phyloP scores from a whole-genome alignment of 2,797 vertebrate genomes.

The Bryconaethiops microstoma region DNA sequence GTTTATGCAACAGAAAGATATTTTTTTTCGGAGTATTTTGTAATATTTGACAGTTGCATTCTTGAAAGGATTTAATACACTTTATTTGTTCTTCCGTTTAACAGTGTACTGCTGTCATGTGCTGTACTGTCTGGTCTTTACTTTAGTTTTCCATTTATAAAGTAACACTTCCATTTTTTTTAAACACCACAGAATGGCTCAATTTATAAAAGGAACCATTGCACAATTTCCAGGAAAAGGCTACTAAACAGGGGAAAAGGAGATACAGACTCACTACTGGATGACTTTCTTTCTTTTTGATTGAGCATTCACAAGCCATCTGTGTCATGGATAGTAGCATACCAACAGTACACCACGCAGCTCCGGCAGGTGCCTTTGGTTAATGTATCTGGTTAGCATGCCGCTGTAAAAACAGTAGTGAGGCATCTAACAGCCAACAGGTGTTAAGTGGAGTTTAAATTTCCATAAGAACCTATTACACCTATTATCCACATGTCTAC shows the following conservation, averaged over 20 bases:
- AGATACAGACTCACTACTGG: not conserved
- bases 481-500: not conserved
- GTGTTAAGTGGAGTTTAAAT: conserved; percentile 19
- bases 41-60: not conserved
- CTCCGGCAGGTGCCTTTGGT: not conserved
- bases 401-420: not conserved
- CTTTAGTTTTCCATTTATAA: not conserved
- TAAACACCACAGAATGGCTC: not conserved
- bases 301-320: not conserved
- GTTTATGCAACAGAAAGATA: conserved; percentile 2
- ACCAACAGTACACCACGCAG: not conserved
- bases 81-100: not conserved
- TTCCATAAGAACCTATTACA: not conserved
- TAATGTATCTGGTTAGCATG: not conserved
- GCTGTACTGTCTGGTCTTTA: not conserved
- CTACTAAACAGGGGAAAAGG: not conserved
- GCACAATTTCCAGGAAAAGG: not conserved
- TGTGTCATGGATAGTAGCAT: conserved; percentile 3
- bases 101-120: not conserved
- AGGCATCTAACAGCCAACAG: conserved; percentile 7
- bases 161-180: not conserved
- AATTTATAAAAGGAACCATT: not conserved
- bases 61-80: not conserved
- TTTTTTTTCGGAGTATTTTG: not conserved
- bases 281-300: not conserved